Evolutionary conservation across 2,888 invertebrate species (phyloP).

Genomic region (Leistus spinibarbis): DNA sequence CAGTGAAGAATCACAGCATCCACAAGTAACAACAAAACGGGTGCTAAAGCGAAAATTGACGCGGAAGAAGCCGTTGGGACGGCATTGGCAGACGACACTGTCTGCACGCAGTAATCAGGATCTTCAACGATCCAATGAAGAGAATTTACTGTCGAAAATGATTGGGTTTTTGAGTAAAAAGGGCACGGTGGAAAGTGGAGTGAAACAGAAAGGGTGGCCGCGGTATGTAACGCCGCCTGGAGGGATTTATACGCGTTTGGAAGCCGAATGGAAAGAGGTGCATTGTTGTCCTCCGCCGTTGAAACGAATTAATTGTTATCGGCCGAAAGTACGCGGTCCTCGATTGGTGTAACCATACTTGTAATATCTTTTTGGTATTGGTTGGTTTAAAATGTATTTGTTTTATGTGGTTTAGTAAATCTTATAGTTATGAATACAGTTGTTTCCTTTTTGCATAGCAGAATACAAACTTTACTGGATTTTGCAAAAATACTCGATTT

Average conservation of each 20-base stretch:
- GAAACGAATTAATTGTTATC: constrained; percentile 9
- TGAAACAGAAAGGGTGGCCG: constrained; percentile 50
- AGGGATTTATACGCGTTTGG: constrained; percentile 76
- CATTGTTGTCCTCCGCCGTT: constrained; percentile 6
- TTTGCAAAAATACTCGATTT: no score
- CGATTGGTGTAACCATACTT: constrained; percentile 1
- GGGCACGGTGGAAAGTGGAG: constrained; percentile 40
- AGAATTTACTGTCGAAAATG: constrained; percentile 74
- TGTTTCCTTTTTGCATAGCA: not conserved
- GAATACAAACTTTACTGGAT: no score
- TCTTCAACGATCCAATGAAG: constrained; percentile 83
- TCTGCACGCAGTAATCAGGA: constrained; percentile 87
- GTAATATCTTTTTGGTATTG: not conserved
- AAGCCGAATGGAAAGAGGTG: constrained; percentile 76
- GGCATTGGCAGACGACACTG: constrained; percentile 76
- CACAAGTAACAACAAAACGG: constrained; percentile 24
- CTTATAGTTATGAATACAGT: not conserved
- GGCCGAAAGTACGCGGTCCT: constrained; percentile 1
- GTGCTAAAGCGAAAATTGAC: constrained; percentile 8
- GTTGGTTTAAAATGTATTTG: not conserved
- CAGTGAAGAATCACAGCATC: constrained; percentile 51
- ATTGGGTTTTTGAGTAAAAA: constrained; percentile 64
- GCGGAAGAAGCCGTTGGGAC: constrained; percentile 44
- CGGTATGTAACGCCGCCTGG: constrained; percentile 58
- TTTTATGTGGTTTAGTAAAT: not conserved